A percentile compares a stretch with the other conserved stretches of the same genome.
Evolutionary conservation across 2,113 vertebrate genomes (phyloP).

Genomic region (Neolamprologus kungweensis): DNA sequence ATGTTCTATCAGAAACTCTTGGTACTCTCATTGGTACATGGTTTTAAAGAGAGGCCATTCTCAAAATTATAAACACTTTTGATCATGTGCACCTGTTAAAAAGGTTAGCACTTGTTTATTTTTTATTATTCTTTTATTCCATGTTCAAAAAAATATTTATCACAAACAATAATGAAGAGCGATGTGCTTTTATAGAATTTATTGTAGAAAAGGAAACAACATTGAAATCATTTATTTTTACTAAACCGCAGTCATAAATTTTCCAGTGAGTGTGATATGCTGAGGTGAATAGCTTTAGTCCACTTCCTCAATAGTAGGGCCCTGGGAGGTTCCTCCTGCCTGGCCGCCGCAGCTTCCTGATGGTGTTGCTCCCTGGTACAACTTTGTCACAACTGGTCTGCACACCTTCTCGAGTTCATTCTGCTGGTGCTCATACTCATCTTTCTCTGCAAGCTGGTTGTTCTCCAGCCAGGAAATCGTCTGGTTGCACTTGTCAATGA

Average conservation of each 20-base stretch:
- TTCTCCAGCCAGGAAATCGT: constrained; percentile 59
- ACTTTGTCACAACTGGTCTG: constrained; percentile 53
- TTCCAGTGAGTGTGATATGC: not conserved
- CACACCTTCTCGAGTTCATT: constrained; percentile 60
- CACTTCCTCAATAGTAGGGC: constrained; percentile 63
- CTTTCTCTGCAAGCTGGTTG: constrained; percentile 65
- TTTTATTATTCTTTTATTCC: not conserved
- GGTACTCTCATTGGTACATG: not conserved
- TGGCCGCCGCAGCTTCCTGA: constrained; percentile 24
- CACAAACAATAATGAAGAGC: not conserved
- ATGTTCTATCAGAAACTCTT: not conserved
- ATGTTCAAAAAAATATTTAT: not conserved
- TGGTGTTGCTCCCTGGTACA: constrained; percentile 46
- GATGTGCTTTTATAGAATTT: not conserved
- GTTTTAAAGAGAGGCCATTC: not conserved
- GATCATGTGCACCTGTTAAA: not conserved
- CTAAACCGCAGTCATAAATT: not conserved
- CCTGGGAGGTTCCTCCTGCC: constrained; percentile 21
- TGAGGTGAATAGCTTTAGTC: constrained; percentile 20
- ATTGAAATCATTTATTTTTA: not conserved
- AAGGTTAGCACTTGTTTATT: not conserved
- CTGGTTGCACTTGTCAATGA: constrained; percentile 61
- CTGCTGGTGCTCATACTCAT: constrained; percentile 59
- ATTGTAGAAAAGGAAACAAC: not conserved
- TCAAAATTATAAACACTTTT: not conserved